phyloP scores from a whole-genome alignment of 92 coral and sea anemone genomes.

The Metridium senile region DNA sequence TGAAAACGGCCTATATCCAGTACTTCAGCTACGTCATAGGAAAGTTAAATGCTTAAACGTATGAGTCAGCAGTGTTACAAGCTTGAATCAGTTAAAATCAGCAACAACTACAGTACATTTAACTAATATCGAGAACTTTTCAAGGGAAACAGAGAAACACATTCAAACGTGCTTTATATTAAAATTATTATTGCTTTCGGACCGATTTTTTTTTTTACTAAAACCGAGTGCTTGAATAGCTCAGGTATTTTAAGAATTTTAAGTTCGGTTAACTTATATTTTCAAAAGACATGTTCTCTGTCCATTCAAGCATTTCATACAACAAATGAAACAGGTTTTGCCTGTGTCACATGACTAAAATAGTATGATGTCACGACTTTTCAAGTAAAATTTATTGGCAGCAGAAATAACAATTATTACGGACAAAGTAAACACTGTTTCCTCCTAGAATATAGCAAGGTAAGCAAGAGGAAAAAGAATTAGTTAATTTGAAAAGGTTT shows the following conservation, averaged over 20 bases:
- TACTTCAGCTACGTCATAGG: neutral
- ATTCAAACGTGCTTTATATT: neutral
- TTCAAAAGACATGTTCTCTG: neutral
- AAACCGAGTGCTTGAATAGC: neutral
- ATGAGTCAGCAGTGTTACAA: neutral
- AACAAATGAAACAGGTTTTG: neutral
- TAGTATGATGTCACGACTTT: neutral
- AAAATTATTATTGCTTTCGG: neutral
- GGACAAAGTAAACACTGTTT: neutral
- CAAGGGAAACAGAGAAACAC: neutral
- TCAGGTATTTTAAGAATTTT: neutral
- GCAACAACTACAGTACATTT: no score
- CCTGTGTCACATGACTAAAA: constrained; percentile 1
- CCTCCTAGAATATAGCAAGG: neutral
- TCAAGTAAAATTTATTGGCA: neutral
- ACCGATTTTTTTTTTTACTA: neutral
- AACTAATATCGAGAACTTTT: no score
- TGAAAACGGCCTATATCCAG: neutral
- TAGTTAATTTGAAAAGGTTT: neutral
- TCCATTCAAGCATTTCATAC: neutral
- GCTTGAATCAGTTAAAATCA: neutral
- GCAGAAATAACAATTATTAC: neutral
- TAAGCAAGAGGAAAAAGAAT: neutral
- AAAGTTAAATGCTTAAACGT: no score
- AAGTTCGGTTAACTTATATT: neutral